Evolutionary conservation across 92 coral and sea anemone species (phyloP).

Genomic region (Palythoa caribaeorum): DNA sequence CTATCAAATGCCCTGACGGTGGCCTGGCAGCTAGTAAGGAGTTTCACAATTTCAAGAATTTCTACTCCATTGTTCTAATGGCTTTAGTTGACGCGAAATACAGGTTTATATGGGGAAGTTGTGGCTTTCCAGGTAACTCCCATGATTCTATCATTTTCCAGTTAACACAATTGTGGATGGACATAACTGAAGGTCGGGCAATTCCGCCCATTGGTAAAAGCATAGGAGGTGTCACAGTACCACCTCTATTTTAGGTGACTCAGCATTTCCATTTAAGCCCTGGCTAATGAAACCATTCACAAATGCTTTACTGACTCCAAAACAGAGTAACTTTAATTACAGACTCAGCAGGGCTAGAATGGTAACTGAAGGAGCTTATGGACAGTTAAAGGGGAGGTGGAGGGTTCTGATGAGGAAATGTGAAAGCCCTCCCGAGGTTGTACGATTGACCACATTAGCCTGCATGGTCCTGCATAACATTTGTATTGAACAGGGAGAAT

Average conservation of each 20-base stretch:
- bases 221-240: constrained; percentile 21
- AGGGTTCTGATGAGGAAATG: constrained; percentile 47
- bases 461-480: constrained; percentile 46
- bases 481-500: constrained; percentile 46
- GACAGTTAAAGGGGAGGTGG: constrained; percentile 38
- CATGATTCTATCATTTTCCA: constrained; percentile 36
- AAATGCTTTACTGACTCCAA: constrained; percentile 20
- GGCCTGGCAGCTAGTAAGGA: constrained; percentile 42
- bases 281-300: constrained; percentile 42
- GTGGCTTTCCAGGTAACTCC: constrained; percentile 28
- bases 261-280: constrained; percentile 29
- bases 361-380: constrained; percentile 40
- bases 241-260: constrained; percentile 39
- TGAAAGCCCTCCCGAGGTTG: constrained; percentile 37
- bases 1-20: constrained; percentile 41
- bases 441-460: constrained; percentile 32
- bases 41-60: constrained; percentile 43
- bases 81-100: constrained; percentile 22
- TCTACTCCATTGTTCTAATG: constrained; percentile 39
- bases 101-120: constrained; percentile 23
- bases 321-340: constrained; percentile 37
- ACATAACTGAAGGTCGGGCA: constrained; percentile 18
- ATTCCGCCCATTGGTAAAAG: constrained; percentile 34
- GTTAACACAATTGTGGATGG: constrained; percentile 45
- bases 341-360: constrained; percentile 40